Evolutionary conservation across 2,797 vertebrate species (phyloP).

Genomic region (Rhadinocentrus ornatus): DNA sequence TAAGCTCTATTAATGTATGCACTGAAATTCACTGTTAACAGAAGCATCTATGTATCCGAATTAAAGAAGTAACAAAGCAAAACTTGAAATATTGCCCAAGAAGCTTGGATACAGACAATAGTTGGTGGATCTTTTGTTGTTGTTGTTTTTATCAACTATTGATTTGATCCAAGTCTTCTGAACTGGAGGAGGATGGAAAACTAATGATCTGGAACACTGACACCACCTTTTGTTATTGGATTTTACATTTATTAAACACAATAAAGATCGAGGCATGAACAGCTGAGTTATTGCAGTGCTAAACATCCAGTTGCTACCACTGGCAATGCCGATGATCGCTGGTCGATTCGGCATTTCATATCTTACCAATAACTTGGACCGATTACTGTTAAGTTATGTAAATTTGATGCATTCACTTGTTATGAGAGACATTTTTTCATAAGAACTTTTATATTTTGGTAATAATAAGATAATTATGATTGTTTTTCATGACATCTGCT

Average conservation of each 20-base stretch:
- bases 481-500: too few relatives aligned
- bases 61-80: not conserved
- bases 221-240: conserved; percentile 39
- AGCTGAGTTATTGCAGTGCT: conserved; percentile 16
- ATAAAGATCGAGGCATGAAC: conserved; percentile 14
- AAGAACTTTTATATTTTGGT: too few relatives aligned
- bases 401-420: too few relatives aligned
- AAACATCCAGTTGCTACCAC: not conserved
- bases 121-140: too few relatives aligned
- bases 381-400: too few relatives aligned
- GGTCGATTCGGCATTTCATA: too few relatives aligned
- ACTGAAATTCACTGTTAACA: too few relatives aligned
- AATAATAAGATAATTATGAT: too few relatives aligned
- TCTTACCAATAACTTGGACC: too few relatives aligned
- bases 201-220: conserved; percentile 57
- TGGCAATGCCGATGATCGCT: not conserved
- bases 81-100: conserved; percentile 1
- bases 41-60: too few relatives aligned
- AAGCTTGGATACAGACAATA: conserved; percentile 9
- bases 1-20: too few relatives aligned
- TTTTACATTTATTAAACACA: conserved; percentile 48
- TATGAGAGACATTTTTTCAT: too few relatives aligned
- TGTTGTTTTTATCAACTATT: conserved; percentile 41
- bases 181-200: conserved; percentile 44
- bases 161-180: conserved; percentile 49